These are phyloP conservation scores for Melipona beecheii DNA, from an alignment of 2,888 invertebrate species.

Conservation along the genomic window DNA sequence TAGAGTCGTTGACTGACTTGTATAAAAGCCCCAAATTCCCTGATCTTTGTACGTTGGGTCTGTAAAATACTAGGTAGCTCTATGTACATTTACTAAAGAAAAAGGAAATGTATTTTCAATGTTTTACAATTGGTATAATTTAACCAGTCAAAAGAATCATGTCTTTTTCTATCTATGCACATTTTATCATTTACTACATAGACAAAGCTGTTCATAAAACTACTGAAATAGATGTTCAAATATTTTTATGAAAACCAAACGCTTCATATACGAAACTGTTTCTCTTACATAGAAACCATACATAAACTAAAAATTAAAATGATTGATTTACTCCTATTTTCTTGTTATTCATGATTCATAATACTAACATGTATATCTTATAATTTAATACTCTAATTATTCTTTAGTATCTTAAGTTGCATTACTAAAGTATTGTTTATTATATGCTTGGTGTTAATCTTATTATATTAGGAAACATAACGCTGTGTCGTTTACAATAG, in stretches of 20 bases:
- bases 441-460: slow-evolving; percentile 66
- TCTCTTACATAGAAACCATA: slow-evolving; percentile 20
- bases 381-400: slow-evolving; percentile 78
- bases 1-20: slow-evolving; percentile 21
- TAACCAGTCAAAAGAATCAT: slow-evolving; percentile 48
- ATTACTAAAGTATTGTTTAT: slow-evolving; percentile 69
- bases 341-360: slow-evolving; percentile 74
- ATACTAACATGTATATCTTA: slow-evolving; percentile 77
- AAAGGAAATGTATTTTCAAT: slow-evolving; percentile 47
- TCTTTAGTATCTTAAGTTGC: slow-evolving; percentile 75
- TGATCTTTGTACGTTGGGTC: slow-evolving; percentile 59
- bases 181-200: slow-evolving; percentile 49
- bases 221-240: slow-evolving; percentile 51
- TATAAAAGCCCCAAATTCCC: slow-evolving; percentile 50
- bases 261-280: slow-evolving; percentile 31
- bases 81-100: slow-evolving; percentile 62
- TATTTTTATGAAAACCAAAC: slow-evolving; percentile 60
- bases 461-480: slow-evolving; percentile 49
- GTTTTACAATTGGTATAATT: slow-evolving; percentile 47
- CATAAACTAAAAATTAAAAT: slow-evolving; percentile 39
- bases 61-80: slow-evolving; percentile 65
- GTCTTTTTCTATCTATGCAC: slow-evolving; percentile 54
- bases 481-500: slow-evolving; percentile 53
- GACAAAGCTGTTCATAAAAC: slow-evolving; percentile 33
- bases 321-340: slow-evolving; percentile 63